Evolutionary conservation across 2,797 vertebrate genomes (phyloP), one percentile per base, ranked within the genome.

Genomic region (Phoeniculus purpureus): DNA sequence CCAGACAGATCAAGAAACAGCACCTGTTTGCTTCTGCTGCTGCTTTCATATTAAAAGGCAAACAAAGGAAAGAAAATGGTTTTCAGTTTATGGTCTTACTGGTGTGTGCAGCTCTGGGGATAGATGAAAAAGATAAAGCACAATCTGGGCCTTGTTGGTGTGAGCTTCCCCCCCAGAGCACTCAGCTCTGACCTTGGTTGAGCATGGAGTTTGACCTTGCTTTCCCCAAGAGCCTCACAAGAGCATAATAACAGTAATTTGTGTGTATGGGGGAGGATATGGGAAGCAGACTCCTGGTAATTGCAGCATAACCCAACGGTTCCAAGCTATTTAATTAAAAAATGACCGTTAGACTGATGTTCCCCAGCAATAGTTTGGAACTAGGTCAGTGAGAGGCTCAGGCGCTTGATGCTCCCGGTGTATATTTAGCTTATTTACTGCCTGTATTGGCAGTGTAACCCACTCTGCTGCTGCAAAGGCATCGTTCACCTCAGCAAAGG

Each of bases 231-330:
- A 51, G 32, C n/a, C 17, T 74, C 31, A 3, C 9, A 11, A 21
- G 48, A 59, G 25, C 8, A 3, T 8, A 47, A 76, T 21, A 52
- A n/a, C 9, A 15, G 22, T 45, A 7, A 68, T 55, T 52, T 4
- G 3, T 37, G 37, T 37, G 43, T 14, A 16, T 9, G 10, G 55
- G 31, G 15, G 6, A 8, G 45, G 60, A 61, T 12, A 20, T 0
- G 2, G 22, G 48, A 55, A 37, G 13, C 26, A 15, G 58, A 16
- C 19, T 75, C 12, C 23, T 64, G 37, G 50, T 4, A 25, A 17
- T 16, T 55, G 56, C 3, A 8, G 6, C 5, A 2, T 27, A 87
- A 25, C 34, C 58, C 26, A 72, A 10, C 3, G 22, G 22, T 54
- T 61, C 22, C 14, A 20, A 67, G 54, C 9, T 10, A 2, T 67